Conservation (phyloP, 1,140 invertebrate species). For the Lepidurus packardi region DNA sequence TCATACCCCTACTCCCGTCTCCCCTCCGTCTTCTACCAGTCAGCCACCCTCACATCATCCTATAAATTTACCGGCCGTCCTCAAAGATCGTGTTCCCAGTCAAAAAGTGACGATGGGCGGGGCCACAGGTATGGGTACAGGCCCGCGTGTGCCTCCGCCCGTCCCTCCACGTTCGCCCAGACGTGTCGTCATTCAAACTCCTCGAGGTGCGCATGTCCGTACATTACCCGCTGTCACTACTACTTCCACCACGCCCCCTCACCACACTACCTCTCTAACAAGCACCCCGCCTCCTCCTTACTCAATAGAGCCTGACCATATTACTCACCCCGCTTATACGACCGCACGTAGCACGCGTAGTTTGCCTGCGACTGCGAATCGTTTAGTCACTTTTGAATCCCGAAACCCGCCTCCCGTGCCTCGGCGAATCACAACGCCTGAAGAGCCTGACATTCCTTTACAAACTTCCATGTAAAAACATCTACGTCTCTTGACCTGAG, state of each 20-base stretch:
- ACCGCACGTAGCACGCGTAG: constrained; percentile 36
- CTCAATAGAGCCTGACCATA: background rate
- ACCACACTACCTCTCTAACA: background rate
- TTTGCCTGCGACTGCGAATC: constrained; percentile 35
- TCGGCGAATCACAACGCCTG: constrained; percentile 33
- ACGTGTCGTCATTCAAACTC: constrained; percentile 40
- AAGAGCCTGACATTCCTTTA: constrained; percentile 33
- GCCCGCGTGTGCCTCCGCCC: constrained; percentile 38
- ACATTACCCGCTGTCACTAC: background rate
- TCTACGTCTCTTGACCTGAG: constrained; percentile 38
- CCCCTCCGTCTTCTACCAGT: constrained; percentile 40
- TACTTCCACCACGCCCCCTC: background rate
- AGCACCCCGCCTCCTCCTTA: constrained; percentile 1
- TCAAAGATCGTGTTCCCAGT: constrained; percentile 55
- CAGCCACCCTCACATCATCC: constrained; percentile 40
- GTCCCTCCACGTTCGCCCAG: constrained; percentile 44
- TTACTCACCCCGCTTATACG: constrained; percentile 29
- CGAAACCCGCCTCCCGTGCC: constrained; percentile 36
- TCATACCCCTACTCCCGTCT: constrained; percentile 37
- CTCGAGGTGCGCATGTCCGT: constrained; percentile 17
- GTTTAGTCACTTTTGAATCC: constrained; percentile 35
- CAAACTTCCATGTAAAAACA: constrained; percentile 17
- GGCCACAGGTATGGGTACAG: constrained; percentile 35
- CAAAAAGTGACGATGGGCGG: background rate
- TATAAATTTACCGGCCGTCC: constrained; percentile 61